phyloP scores from a whole-genome alignment of 2,888 invertebrate genomes.

The Chrysotoxum bicinctum region DNA sequence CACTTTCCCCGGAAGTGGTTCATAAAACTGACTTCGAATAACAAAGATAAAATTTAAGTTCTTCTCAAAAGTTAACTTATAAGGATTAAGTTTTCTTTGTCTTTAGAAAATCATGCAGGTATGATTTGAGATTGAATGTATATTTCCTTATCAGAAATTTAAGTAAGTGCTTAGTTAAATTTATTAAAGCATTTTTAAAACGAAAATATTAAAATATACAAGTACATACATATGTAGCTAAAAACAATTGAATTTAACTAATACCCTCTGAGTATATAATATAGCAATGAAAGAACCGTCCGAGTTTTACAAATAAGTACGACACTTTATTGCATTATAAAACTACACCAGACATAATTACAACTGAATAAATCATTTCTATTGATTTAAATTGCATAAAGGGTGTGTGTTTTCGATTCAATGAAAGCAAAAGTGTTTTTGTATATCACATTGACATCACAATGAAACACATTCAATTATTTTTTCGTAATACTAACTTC shows the following conservation, averaged over 20 bases:
- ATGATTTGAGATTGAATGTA: neutral
- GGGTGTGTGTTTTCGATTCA: neutral
- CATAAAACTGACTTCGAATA: neutral
- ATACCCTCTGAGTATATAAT: neutral
- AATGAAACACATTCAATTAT: neutral
- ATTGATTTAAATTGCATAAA: conserved; percentile 26
- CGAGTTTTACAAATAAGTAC: neutral
- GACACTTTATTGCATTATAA: conserved; percentile 7
- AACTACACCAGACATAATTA: conserved; percentile 3
- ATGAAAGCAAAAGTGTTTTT: conserved; percentile 49
- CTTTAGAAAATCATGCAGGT: neutral
- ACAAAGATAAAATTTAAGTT: neutral
- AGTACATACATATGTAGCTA: neutral
- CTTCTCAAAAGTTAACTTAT: neutral
- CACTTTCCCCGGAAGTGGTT: neutral
- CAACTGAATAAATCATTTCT: conserved; percentile 7
- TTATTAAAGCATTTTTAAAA: neutral
- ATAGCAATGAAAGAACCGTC: neutral
- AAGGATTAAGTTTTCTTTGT: neutral
- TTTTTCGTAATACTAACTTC: conserved; percentile 11
- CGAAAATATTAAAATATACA: neutral
- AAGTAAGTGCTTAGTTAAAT: neutral
- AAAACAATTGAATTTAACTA: neutral
- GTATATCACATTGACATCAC: neutral
- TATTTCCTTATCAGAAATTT: neutral